Conservation (phyloP, 2,888 invertebrate species). For the Calameuta idolon region DNA sequence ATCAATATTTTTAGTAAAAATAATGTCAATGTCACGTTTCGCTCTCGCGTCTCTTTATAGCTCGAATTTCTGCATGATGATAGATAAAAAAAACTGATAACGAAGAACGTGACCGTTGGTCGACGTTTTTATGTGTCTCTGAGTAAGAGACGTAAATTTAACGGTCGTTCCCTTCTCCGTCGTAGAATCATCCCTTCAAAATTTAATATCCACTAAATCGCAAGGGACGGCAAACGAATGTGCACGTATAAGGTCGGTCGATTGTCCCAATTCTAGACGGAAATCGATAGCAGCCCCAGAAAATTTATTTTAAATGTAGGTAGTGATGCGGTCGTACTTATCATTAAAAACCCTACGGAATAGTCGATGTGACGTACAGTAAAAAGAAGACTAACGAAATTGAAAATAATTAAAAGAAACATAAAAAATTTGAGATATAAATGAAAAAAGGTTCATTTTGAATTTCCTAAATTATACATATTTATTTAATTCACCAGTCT, state of each 20-base stretch:
- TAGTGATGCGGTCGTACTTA: slow-evolving; percentile 11
- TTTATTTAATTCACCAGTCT: neutral
- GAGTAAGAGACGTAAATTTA: neutral
- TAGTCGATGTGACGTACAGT: neutral
- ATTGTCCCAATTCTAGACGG: slow-evolving; percentile 42
- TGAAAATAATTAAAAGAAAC: neutral
- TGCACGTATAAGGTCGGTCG: slow-evolving; percentile 31
- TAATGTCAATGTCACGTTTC: no score
- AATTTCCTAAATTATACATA: neutral
- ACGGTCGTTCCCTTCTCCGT: neutral
- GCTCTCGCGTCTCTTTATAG: no score
- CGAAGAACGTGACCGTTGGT: no score
- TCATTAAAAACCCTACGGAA: neutral
- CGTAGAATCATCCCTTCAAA: neutral
- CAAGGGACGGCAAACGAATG: slow-evolving; percentile 8
- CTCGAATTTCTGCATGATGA: no score
- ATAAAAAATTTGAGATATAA: neutral
- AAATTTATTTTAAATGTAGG: slow-evolving; percentile 41
- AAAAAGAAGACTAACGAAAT: neutral
- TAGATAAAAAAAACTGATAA: no score
- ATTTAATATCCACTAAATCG: neutral
- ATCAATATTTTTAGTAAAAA: no score
- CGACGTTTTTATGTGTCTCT: neutral
- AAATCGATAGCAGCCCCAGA: slow-evolving; percentile 37
- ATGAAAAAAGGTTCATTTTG: neutral